Evolutionary conservation across 2,797 vertebrate genomes (phyloP), one percentile per base, ranked within the genome.

Genomic region (Melanotaenia nigrans): DNA sequence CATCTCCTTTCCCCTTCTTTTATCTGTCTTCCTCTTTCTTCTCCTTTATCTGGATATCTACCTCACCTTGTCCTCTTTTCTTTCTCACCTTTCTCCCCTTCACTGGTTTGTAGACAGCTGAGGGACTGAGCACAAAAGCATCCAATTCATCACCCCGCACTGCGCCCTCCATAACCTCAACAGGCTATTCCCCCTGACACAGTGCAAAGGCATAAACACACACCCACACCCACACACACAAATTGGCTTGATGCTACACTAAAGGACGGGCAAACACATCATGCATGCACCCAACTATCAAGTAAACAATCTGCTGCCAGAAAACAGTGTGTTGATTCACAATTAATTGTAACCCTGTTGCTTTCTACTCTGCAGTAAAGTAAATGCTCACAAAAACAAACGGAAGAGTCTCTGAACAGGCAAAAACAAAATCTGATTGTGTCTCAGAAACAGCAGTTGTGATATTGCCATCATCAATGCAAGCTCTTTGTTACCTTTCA

Each of bases 101-200:
- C 85, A 49, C 79, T 77, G 85, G 87, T 88, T 89, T 80, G 85
- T 86, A 90, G 90, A 92, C 92, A 90, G 90, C 86, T 85, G 84
- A 79, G 85, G 89, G 87, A 90, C 82, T 42, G 83, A 90, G 78
- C 87, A 92, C 91, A 93, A 93, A 90, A 87, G 89, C 87, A 84
- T 89, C 79, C 90, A 88, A 91, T 93, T 92, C 92, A 92, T 91
- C 89, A 88, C 89, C 89, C 76, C 86, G 61, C 71, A 20, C 82
- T 89, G 87, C 90, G 87, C 90, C 87, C 84, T 90, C 87, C 84
- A 81, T 89, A 91, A 92, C 92, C 92, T 83, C 90, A 88, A 86
- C 78, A 84, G 90, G 79, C 90, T 77, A 82, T 86, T 80, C 83
- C 84, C 82, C 77, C 80, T 61, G 78, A 87, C 75, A 85, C 85